Evolutionary conservation across 2,888 invertebrate genomes (phyloP), one percentile per base, ranked within the genome.

Genomic region (Amphipoea oculea): DNA sequence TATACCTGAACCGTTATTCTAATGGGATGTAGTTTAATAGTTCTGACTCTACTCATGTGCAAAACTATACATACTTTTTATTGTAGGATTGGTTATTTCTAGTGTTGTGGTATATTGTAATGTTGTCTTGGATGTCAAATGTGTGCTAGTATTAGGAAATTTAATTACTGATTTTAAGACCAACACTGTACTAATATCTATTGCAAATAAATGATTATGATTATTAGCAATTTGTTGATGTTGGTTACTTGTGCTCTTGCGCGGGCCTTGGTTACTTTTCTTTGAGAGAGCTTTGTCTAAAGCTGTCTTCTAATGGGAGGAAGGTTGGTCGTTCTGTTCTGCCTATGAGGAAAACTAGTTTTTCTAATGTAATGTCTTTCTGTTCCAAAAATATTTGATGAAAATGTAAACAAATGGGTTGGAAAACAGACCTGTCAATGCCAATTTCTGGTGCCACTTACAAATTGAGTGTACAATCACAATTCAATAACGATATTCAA

Each of bases 201-300:
- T 51, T 48, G 48, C 48, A 51, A 17, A 51, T 51, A 20, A 51
- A 14, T 48, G 9, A 57, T 57, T 57, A 4, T 12, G n/a, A n/a
- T 60, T 60, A n/a, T 60, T 11, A 20, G 20, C 70, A 72, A 81
- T 81, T 86, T 68, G 67, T 76, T 74, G 84, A 63, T 84, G 54
- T 65, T 69, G 1, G 7, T 51, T 11, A 29, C 1, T 23, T 48
- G 29, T 51, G 36, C 23, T 69, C 51, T 14, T 51, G 14, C 51
- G 63, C 45, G 54, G 40, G 20, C n/a, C 29, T 65, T 60, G 14
- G 4, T 51, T 1, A 17, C 12, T 62, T 70, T 60, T 66, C 7
- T 66, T 65, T 23, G 1, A 17, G 23, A 9, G 62, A 69, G n/a
- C 14, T 76, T 63, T n/a, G 4, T 29, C 14, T 65, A 14, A 40